These are phyloP conservation scores for Isurus oxyrinchus DNA, from an alignment of 2,113 vertebrate species.

Conservation along the genomic window DNA sequence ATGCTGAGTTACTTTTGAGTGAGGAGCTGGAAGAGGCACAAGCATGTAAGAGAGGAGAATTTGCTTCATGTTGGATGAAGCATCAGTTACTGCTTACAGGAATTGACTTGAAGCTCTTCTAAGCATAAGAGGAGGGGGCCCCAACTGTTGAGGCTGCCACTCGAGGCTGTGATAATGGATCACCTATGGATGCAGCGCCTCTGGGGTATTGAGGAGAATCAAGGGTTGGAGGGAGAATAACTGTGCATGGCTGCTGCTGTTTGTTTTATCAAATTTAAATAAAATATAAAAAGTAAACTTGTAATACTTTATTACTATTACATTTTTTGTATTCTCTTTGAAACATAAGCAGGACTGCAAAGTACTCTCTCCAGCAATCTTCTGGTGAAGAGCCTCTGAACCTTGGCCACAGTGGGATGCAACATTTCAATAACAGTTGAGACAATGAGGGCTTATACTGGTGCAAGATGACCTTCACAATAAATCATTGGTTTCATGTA, in stretches of 20 bases:
- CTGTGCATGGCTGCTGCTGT: background rate
- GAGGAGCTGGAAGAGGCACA: background rate
- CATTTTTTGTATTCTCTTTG: background rate
- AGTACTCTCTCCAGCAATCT: background rate
- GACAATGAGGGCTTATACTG: background rate
- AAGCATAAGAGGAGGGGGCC: background rate
- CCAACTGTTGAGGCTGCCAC: background rate
- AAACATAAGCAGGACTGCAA: background rate
- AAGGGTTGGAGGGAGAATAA: background rate
- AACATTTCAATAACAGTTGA: background rate
- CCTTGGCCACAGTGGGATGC: background rate
- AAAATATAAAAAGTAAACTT: background rate
- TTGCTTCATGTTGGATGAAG: background rate
- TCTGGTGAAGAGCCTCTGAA: background rate
- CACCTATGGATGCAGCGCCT: background rate
- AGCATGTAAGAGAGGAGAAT: background rate
- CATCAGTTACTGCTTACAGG: background rate
- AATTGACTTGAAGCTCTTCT: background rate
- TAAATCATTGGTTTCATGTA: background rate
- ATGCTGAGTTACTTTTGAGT: background rate
- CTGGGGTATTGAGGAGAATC: background rate
- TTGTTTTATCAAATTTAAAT: background rate
- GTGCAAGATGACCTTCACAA: background rate
- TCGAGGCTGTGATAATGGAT: background rate
- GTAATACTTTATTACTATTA: background rate